Evolutionary conservation across 2,797 vertebrate genomes (phyloP).

Genomic region (Lacerta viridis): DNA sequence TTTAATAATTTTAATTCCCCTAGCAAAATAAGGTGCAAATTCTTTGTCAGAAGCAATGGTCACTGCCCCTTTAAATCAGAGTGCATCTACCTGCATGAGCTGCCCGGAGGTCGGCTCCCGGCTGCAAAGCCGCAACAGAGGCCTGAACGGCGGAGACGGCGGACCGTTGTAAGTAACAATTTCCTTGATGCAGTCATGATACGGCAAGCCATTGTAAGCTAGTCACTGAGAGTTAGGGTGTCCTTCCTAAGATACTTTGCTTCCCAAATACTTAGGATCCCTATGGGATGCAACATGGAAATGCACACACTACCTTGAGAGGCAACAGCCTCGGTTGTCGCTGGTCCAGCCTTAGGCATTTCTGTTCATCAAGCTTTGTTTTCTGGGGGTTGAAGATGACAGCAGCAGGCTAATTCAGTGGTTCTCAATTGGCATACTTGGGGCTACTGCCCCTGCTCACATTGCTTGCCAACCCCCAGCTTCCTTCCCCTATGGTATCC

Average conservation of each 20-base stretch:
- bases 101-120: conserved; percentile 37
- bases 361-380: not conserved
- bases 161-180: not conserved
- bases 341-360: not conserved
- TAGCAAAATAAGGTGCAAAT: conserved; percentile 89
- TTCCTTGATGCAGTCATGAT: not conserved
- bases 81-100: conserved; percentile 89
- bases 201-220: not conserved
- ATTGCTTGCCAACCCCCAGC: too few relatives aligned
- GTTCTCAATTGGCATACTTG: not conserved
- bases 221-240: not conserved
- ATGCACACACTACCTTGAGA: not conserved
- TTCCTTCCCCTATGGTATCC: too few relatives aligned
- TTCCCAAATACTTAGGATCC: not conserved
- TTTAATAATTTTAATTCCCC: not conserved
- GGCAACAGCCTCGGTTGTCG: not conserved
- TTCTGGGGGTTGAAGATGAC: not conserved
- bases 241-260: not conserved
- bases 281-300: not conserved
- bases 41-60: conserved; percentile 80
- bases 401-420: not conserved
- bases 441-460: too few relatives aligned
- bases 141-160: not conserved
- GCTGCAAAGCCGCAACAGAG: conserved; percentile 42
- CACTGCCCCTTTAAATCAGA: conserved; percentile 89